These are phyloP conservation scores for Guaruba guarouba DNA, from an alignment of 2,113 vertebrate species.

Conservation along the genomic window DNA sequence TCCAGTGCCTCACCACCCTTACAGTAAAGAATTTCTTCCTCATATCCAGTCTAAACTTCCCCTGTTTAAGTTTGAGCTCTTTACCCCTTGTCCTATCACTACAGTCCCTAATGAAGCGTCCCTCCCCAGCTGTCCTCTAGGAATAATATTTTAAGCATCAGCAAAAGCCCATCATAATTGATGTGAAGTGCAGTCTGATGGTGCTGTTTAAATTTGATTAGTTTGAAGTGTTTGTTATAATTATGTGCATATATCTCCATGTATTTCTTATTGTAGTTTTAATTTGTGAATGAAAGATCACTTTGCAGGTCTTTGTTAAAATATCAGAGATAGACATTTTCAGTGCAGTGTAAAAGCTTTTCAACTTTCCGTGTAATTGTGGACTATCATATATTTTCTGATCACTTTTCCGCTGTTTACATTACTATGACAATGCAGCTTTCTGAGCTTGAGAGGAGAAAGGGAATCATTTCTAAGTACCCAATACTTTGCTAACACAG, in stretches of 20 bases:
- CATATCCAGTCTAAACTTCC: too few relatives aligned
- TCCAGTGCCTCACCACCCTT: too few relatives aligned
- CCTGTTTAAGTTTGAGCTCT: too few relatives aligned
- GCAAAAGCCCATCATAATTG: accelerated
- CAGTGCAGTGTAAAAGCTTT: not conserved
- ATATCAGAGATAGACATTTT: accelerated
- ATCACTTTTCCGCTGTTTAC: not conserved
- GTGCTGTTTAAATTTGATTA: not conserved
- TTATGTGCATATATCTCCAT: accelerated
- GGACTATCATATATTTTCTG: not conserved
- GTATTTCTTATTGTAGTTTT: not conserved
- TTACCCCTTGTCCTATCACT: too few relatives aligned
- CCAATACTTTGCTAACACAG: not conserved
- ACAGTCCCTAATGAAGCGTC: too few relatives aligned
- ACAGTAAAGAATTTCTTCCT: too few relatives aligned
- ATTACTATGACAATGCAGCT: not conserved
- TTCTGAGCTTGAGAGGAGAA: not conserved
- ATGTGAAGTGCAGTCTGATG: not conserved
- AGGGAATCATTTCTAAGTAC: not conserved
- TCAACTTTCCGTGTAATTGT: accelerated
- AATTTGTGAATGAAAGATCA: not conserved
- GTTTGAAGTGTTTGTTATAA: not conserved
- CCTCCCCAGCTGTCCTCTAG: not conserved
- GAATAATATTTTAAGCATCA: not conserved
- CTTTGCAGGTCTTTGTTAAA: not conserved